phyloP scores from a whole-genome alignment of 2,888 invertebrate species.

The Drosophila parthenogenetica region DNA sequence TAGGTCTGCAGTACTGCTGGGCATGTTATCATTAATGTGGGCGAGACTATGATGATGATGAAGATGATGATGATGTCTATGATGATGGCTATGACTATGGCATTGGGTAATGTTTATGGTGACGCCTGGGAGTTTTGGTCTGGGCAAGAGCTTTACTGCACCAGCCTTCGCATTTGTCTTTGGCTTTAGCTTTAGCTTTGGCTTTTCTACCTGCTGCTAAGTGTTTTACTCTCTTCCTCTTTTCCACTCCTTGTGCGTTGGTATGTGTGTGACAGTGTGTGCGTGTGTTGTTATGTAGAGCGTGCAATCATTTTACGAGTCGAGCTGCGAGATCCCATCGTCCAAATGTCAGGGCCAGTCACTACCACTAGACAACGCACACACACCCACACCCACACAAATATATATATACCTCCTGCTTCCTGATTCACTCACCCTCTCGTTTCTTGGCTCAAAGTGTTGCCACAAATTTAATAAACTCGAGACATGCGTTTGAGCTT shows the following conservation, averaged over 20 bases:
- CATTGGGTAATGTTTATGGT: conserved; percentile 76
- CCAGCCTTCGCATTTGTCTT: conserved; percentile 58
- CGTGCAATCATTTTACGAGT: conserved; percentile 79
- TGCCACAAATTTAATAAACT: conserved; percentile 79
- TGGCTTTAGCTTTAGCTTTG: conserved; percentile 48
- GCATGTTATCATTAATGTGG: conserved; percentile 74
- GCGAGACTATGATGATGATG: conserved; percentile 64
- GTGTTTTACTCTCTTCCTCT: conserved; percentile 65
- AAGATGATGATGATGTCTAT: conserved; percentile 50
- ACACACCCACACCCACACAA: background rate
- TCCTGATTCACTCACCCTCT: background rate
- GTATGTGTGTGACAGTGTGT: conserved; percentile 25
- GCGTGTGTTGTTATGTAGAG: conserved; percentile 65
- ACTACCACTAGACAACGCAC: conserved; percentile 44
- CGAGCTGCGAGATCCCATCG: conserved; percentile 51
- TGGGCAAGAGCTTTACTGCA: conserved; percentile 33
- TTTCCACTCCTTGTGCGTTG: conserved; percentile 1
- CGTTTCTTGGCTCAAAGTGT: conserved; percentile 63
- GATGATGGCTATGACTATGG: conserved; percentile 55
- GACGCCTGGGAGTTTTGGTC: conserved; percentile 76
- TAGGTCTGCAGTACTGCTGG: conserved; percentile 42
- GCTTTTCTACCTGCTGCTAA: conserved; percentile 74
- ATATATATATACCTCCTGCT: background rate
- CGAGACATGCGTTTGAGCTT: conserved; percentile 79
- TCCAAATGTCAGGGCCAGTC: conserved; percentile 75